Evolutionary conservation across 2,797 vertebrate species (phyloP).

Genomic region (Novumbra hubbsi): DNA sequence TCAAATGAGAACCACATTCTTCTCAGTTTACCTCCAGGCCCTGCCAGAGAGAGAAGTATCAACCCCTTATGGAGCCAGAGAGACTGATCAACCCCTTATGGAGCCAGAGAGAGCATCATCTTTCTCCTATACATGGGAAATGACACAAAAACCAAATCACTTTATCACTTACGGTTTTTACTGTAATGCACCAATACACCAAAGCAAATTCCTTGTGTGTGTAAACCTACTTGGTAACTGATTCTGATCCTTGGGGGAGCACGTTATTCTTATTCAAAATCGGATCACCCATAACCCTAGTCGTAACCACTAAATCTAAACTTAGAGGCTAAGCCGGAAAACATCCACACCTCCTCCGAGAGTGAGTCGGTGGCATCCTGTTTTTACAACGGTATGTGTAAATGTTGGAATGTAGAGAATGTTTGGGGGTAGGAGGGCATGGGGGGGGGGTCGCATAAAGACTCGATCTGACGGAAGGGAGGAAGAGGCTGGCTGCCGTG

Average conservation of each 20-base stretch:
- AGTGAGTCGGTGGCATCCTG: slow-evolving; percentile 10
- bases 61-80: neutral
- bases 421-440: slow-evolving; percentile 13
- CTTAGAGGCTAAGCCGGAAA: too few relatives aligned
- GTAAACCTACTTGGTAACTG: too few relatives aligned
- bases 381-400: slow-evolving; percentile 15
- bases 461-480: slow-evolving; percentile 26
- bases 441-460: slow-evolving; percentile 24
- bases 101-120: neutral
- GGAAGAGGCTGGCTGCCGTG: neutral
- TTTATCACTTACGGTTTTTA: too few relatives aligned
- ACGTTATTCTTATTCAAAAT: too few relatives aligned
- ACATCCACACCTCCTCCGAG: slow-evolving; percentile 15
- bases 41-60: neutral
- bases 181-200: too few relatives aligned
- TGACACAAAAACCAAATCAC: neutral
- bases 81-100: neutral
- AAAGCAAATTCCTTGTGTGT: too few relatives aligned
- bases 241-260: too few relatives aligned
- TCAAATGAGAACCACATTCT: slow-evolving; percentile 45
- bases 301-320: too few relatives aligned
- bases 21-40: slow-evolving; percentile 35
- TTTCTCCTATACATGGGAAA: slow-evolving; percentile 23
- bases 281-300: too few relatives aligned
- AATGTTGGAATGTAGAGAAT: slow-evolving; percentile 30